Percentiles rank a stretch among this genome's conserved stretches.
phyloP scores from a whole-genome alignment of 2,888 invertebrate genomes.

The Corbicula japonica region DNA sequence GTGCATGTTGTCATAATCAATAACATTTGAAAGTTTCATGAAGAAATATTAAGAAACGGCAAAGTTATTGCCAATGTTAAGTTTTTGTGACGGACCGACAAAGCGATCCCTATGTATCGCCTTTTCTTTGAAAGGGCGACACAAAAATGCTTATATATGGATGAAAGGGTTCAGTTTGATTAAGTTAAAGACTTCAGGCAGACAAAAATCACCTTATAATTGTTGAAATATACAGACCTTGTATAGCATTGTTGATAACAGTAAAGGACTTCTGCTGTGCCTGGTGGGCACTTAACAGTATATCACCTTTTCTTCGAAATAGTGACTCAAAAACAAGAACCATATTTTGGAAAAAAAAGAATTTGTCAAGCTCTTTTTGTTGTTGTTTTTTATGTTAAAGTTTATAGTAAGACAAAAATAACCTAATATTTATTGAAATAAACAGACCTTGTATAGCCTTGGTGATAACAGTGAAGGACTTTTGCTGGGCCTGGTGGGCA shows the following conservation, averaged over 20 bases:
- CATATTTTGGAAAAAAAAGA: background rate
- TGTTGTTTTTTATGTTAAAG: too few species aligned
- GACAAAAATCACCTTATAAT: background rate
- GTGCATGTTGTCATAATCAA: too few species aligned
- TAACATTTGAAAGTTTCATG: too few species aligned
- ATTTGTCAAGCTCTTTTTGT: background rate
- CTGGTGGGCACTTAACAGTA: conserved; percentile 94
- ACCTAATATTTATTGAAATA: background rate
- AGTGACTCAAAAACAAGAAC: background rate
- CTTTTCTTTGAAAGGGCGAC: too few species aligned
- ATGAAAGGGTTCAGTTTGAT: too few species aligned
- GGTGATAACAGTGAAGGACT: conserved; percentile 59
- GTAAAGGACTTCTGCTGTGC: conserved; percentile 85
- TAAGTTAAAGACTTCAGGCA: background rate
- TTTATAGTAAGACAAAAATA: background rate
- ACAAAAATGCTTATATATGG: too few species aligned
- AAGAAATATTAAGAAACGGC: too few species aligned
- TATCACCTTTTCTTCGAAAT: too few species aligned
- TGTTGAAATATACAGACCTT: conserved; percentile 29
- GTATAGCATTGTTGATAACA: conserved; percentile 50
- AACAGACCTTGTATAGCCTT: conserved; percentile 55
- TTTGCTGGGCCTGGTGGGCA: conserved; percentile 91
- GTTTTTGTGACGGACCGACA: too few species aligned
- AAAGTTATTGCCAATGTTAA: too few species aligned
- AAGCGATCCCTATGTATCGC: too few species aligned